These are phyloP conservation scores for Heliconius charithonia DNA, from an alignment of 2,888 invertebrate genomes.

Conservation along the genomic window DNA sequence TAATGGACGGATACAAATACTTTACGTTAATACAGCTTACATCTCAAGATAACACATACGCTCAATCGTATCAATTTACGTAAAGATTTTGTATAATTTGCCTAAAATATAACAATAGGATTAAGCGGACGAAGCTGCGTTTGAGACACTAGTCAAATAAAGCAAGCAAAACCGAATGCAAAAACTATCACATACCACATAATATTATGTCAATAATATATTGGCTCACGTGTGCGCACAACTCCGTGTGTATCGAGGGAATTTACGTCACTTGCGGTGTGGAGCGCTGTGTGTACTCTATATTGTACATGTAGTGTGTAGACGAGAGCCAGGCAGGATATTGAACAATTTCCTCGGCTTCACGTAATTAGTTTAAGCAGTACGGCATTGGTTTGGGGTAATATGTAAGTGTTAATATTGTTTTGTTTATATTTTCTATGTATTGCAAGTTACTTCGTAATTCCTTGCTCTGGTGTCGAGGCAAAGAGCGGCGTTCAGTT, in stretches of 20 bases:
- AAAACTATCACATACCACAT: not conserved
- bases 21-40: too few species aligned
- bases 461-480: too few species aligned
- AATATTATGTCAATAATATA: not conserved
- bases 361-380: slow-evolving; percentile 41
- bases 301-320: slow-evolving; percentile 22
- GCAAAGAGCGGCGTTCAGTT: too few species aligned
- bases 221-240: slow-evolving; percentile 24
- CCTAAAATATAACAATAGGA: too few species aligned
- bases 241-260: slow-evolving; percentile 47
- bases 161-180: not conserved
- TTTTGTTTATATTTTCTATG: not conserved
- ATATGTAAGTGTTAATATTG: not conserved
- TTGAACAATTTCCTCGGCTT: slow-evolving; percentile 66
- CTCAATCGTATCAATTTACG: too few species aligned
- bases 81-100: too few species aligned
- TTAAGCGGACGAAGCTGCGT: too few species aligned
- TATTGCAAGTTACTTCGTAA: not conserved
- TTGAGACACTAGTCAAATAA: not conserved
- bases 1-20: too few species aligned
- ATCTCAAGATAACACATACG: too few species aligned
- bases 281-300: slow-evolving; percentile 35
- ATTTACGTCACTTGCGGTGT: slow-evolving; percentile 49
- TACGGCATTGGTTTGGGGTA: not conserved
- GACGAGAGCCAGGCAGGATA: slow-evolving; percentile 56